A percentile compares a stretch with the other conserved stretches of the same genome.
Conservation (phyloP, 1,140 invertebrate genomes). For the Bombus sibiricus region DNA sequence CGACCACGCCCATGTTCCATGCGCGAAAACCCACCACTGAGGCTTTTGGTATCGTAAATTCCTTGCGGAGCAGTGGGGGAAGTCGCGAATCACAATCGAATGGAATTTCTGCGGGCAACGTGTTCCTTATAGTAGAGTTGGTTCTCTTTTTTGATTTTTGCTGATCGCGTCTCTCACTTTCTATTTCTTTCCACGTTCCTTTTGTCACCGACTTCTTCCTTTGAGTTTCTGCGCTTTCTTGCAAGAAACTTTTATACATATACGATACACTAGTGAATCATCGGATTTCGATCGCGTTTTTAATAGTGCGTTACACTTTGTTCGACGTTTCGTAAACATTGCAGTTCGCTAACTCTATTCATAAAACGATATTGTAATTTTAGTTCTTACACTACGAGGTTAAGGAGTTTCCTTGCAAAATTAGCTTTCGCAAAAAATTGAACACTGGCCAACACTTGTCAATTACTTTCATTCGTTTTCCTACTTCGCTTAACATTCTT, state of each 20-base stretch:
- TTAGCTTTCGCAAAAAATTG: too few species aligned
- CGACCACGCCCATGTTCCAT: constrained; percentile 47
- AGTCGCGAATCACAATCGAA: constrained; percentile 54
- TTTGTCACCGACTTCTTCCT: background rate
- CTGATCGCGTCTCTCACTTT: background rate
- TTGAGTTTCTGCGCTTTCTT: background rate
- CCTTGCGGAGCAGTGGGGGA: background rate
- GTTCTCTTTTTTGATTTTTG: background rate
- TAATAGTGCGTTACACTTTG: too few species aligned
- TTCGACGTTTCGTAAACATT: too few species aligned
- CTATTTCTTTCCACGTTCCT: background rate
- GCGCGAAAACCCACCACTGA: background rate
- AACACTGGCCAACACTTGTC: too few species aligned
- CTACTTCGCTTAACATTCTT: too few species aligned
- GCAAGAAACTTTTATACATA: background rate
- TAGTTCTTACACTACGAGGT: too few species aligned
- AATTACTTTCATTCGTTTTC: too few species aligned
- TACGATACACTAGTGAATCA: too few species aligned
- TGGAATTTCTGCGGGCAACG: constrained; percentile 62
- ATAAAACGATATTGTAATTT: too few species aligned
- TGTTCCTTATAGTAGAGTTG: background rate
- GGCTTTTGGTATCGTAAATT: background rate
- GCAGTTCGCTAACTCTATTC: too few species aligned
- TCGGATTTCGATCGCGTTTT: too few species aligned
- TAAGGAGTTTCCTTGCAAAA: too few species aligned